Conservation (phyloP, 2,797 vertebrate genomes). For the Pseudochromis fuscus region DNA sequence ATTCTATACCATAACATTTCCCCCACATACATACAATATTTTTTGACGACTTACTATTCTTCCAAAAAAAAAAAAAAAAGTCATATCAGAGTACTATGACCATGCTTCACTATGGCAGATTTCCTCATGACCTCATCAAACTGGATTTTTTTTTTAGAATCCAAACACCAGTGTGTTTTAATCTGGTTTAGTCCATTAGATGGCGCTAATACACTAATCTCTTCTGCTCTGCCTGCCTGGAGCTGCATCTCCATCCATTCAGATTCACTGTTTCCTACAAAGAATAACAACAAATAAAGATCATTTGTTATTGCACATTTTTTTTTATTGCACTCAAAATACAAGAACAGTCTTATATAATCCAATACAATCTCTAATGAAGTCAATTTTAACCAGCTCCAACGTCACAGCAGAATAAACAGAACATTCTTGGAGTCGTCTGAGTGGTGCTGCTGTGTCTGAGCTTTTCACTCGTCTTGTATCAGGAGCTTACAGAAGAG, state of each 20-base stretch:
- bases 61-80: no score
- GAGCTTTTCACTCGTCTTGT: conserved; percentile 22
- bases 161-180: no score
- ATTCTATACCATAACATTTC: no score
- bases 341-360: conserved; percentile 78
- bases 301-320: conserved; percentile 79
- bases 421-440: conserved; percentile 48
- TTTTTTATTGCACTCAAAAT: conserved; percentile 86
- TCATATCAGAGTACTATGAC: no score
- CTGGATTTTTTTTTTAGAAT: not conserved
- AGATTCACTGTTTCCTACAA: conserved; percentile 2
- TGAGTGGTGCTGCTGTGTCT: conserved; percentile 31
- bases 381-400: conserved; percentile 43
- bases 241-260: not conserved
- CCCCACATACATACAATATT: no score
- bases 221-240: not conserved
- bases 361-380: conserved; percentile 64
- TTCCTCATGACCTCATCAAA: no score
- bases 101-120: no score
- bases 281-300: conserved; percentile 30
- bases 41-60: no score
- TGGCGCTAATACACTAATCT: conserved; percentile 17
- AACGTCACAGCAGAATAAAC: conserved; percentile 67
- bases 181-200: conserved; percentile 33
- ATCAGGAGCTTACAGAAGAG: conserved; percentile 25